Percentiles rank a stretch among this genome's conserved stretches.
phyloP scores from a whole-genome alignment of 2,113 vertebrate species.

The Malurus elegans region DNA sequence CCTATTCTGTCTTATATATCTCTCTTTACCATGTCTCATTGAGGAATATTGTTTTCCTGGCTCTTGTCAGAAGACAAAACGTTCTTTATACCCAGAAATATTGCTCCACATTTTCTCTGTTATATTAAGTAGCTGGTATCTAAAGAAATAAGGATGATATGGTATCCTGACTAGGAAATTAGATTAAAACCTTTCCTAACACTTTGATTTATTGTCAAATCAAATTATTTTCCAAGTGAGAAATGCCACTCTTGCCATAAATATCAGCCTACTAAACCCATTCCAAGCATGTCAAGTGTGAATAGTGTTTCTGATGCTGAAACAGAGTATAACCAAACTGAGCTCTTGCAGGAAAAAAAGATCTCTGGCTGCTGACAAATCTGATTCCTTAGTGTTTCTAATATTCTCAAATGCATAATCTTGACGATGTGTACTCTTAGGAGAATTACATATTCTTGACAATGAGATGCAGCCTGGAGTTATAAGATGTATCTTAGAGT shows the following conservation, averaged over 20 bases:
- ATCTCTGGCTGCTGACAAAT: background rate
- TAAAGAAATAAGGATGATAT: background rate
- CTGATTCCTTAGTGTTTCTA: background rate
- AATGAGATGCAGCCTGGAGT: background rate
- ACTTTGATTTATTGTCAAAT: background rate
- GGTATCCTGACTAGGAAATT: background rate
- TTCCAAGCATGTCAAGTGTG: background rate
- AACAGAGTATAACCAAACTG: background rate
- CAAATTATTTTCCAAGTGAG: background rate
- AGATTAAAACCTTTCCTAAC: background rate
- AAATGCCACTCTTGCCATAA: background rate
- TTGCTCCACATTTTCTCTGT: background rate
- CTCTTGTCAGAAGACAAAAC: background rate
- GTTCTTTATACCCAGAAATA: background rate
- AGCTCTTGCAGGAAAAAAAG: background rate
- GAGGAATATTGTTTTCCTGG: background rate
- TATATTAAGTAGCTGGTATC: background rate
- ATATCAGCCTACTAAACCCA: background rate
- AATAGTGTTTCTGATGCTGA: background rate
- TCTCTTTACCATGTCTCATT: background rate
- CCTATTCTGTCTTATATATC: background rate
- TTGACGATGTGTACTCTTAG: background rate
- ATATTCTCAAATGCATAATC: background rate
- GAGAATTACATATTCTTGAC: background rate
- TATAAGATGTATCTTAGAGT: background rate